Base-by-base conservation (phyloP, 2,888 invertebrate genomes). In the Gryllus longicercus region DNA sequence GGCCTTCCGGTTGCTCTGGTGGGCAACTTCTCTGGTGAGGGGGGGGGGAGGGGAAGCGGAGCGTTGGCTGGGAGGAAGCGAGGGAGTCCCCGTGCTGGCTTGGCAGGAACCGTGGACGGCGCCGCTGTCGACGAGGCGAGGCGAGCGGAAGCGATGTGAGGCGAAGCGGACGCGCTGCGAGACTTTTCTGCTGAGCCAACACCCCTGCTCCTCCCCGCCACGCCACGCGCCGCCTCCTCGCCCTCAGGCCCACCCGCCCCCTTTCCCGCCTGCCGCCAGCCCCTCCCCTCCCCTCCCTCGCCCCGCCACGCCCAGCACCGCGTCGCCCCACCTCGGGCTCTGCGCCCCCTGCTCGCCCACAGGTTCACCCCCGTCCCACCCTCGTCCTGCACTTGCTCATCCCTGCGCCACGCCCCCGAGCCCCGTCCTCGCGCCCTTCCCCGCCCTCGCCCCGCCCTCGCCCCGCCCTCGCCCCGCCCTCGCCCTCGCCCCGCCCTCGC, bases 141-240 rank as follows among this genome's bases (percentile, higher is more conserved):
- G 25, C 25, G 25, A 25, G n/a, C n/a, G n/a, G n/a, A n/a, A n/a
- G n/a, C n/a, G n/a, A n/a, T 25, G 25, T 25, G 25, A 25, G 25
- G 38, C 38, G 38, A 38, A 38, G 38, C 38, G 38, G 38, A 38
- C 38, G 38, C 38, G 38, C 38, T 38, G 38, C 63, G 63, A 63
- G 63, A 63, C 63, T 63, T 63, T 63, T 63, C 63, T 18, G 63
- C 63, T 63, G 63, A 63, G 63, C 63, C 63, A 63, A 18, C 63
- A 63, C 63, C 63, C 63, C 3, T 14, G 18, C 18, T 10, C 63
- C 63, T 5, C 63, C 14, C 63, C 16, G 63, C 18, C 14, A 63
- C 18, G 51, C 14, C 18, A n/a, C n/a, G n/a, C n/a, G n/a, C n/a
- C n/a, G n/a, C n/a, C n/a, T n/a, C n/a, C n/a, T n/a, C n/a, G n/a